These are phyloP conservation scores for Lasius platythorax DNA, from an alignment of 2,888 invertebrate species.

Conservation along the genomic window DNA sequence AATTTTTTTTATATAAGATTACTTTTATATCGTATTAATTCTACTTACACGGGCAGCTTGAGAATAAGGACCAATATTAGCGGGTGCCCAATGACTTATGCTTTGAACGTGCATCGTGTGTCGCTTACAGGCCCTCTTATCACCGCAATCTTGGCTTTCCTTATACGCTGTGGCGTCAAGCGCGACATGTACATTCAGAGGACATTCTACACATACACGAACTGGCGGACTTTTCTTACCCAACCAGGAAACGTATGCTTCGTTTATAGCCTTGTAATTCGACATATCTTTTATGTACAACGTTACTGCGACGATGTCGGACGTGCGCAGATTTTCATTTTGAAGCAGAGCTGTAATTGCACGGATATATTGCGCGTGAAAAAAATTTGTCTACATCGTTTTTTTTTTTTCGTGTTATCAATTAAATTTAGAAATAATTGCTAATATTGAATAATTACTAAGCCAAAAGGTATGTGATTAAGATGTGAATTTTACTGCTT, in stretches of 20 bases:
- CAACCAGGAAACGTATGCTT: slow-evolving; percentile 92
- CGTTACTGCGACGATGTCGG: slow-evolving; percentile 93
- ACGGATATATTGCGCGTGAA: neutral
- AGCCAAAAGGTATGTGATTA: slow-evolving; percentile 59
- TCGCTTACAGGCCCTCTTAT: slow-evolving; percentile 85
- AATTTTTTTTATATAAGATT: slow-evolving; percentile 52
- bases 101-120: slow-evolving; percentile 97
- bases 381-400: neutral
- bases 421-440: slow-evolving; percentile 32
- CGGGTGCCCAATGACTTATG: slow-evolving; percentile 99
- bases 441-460: slow-evolving; percentile 48
- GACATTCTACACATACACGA: slow-evolving; percentile 94
- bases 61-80: slow-evolving; percentile 98
- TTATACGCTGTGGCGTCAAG: slow-evolving; percentile 92
- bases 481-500: slow-evolving; percentile 88
- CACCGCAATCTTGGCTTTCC: slow-evolving; percentile 79
- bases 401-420: neutral
- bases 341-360: slow-evolving; percentile 80
- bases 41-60: slow-evolving; percentile 93
- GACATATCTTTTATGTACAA: slow-evolving; percentile 94
- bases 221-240: slow-evolving; percentile 93
- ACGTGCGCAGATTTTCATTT: slow-evolving; percentile 81
- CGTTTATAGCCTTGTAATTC: slow-evolving; percentile 92
- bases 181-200: slow-evolving; percentile 91
- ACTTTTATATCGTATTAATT: slow-evolving; percentile 35